Percentiles rank a stretch among this genome's conserved stretches.
phyloP scores from a whole-genome alignment of 1,140 invertebrate genomes.

The Aethina tumida region DNA sequence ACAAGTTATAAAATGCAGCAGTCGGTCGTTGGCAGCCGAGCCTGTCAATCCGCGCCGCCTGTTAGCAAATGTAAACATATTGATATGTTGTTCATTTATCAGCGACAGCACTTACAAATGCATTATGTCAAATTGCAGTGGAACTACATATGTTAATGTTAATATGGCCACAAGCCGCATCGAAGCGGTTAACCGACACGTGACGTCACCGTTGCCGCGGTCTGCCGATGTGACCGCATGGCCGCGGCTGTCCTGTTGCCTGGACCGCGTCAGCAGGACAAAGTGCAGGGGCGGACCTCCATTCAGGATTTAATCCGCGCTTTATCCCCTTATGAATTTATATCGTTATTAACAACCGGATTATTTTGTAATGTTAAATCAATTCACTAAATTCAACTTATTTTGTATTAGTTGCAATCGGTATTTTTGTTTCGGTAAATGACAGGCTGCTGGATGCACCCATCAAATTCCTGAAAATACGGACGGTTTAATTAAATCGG shows the following conservation, averaged over 20 bases:
- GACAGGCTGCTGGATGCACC: too few relatives aligned
- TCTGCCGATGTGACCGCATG: slow-evolving; percentile 2
- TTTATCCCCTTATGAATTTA: neutral
- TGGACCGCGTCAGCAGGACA: neutral
- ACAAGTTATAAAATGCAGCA: too few relatives aligned
- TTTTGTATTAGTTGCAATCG: too few relatives aligned
- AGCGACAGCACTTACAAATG: slow-evolving; percentile 8
- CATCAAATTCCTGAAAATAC: too few relatives aligned
- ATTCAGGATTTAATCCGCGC: slow-evolving; percentile 1
- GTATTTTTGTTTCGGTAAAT: too few relatives aligned
- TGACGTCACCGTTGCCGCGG: slow-evolving; percentile 7
- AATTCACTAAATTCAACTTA: too few relatives aligned
- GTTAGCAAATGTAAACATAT: slow-evolving; percentile 8
- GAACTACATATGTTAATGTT: slow-evolving; percentile 17
- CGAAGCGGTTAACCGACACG: slow-evolving; percentile 10
- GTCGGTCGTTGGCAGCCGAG: too few relatives aligned
- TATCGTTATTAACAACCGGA: neutral
- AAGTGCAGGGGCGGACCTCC: neutral
- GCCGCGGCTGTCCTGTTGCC: slow-evolving; percentile 3
- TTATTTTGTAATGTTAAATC: neutral
- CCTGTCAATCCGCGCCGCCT: too few relatives aligned
- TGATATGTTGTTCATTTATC: slow-evolving; percentile 9
- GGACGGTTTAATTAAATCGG: too few relatives aligned
- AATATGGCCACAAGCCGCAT: slow-evolving; percentile 9
- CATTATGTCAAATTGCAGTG: slow-evolving; percentile 11